Evolutionary conservation across 2,113 vertebrate genomes (phyloP).

Genomic region (Xiphophorus couchianus): DNA sequence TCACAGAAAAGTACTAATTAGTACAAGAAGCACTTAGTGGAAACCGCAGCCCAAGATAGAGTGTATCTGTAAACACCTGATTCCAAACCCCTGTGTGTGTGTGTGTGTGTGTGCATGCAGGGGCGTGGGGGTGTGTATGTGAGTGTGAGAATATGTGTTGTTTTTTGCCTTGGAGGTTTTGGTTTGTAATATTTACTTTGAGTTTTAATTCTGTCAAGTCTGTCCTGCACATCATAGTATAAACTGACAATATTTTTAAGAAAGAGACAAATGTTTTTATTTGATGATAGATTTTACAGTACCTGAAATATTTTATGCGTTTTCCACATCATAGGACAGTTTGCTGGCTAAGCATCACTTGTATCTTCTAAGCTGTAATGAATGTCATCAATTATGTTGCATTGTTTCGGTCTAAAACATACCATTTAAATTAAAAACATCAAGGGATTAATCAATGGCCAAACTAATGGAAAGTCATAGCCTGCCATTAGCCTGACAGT

Average conservation of each 20-base stretch:
- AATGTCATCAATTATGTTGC: neutral
- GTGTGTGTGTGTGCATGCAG: too few species aligned
- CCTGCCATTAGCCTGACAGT: neutral
- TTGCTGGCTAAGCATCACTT: neutral
- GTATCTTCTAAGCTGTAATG: neutral
- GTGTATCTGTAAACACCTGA: too few species aligned
- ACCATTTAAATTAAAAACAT: neutral
- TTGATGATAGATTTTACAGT: neutral
- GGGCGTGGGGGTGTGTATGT: too few species aligned
- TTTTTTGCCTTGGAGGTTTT: neutral
- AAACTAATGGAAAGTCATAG: neutral
- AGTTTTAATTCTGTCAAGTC: neutral
- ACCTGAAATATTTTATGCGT: neutral
- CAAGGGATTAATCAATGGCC: neutral
- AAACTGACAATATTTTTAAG: neutral
- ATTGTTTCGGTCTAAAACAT: neutral
- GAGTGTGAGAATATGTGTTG: neutral
- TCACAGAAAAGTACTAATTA: too few species aligned
- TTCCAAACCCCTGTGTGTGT: too few species aligned
- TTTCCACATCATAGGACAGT: neutral
- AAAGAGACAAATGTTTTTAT: neutral
- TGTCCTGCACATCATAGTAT: neutral
- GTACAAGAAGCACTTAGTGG: too few species aligned
- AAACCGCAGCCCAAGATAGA: too few species aligned
- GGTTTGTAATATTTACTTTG: neutral